Evolutionary conservation across 2,797 vertebrate species (phyloP).

Genomic region (Pangasius macronema): DNA sequence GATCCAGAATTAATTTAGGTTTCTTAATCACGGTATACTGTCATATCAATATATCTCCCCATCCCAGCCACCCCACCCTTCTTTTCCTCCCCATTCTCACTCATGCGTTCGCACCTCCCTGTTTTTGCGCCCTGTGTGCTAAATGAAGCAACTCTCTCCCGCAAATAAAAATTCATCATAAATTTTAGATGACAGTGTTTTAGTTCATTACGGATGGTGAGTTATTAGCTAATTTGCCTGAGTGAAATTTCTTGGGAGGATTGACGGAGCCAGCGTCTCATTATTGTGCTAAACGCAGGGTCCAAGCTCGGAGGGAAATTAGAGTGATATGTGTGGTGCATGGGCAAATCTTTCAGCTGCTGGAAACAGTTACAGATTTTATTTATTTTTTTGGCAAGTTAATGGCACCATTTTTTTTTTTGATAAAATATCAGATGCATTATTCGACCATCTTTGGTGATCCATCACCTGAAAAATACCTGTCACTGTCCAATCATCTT

Average conservation of each 20-base stretch:
- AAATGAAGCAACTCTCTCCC: constrained; percentile 51
- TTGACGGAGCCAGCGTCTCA: constrained; percentile 45
- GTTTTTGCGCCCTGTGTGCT: constrained; percentile 32
- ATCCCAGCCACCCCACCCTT: neutral
- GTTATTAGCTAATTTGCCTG: constrained; percentile 58
- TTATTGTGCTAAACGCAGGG: constrained; percentile 43
- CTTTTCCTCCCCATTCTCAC: neutral
- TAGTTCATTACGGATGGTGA: constrained; percentile 57
- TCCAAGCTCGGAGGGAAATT: constrained; percentile 10
- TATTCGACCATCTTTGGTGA: neutral
- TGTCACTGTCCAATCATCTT: neutral
- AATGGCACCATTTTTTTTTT: neutral
- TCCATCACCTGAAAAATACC: neutral
- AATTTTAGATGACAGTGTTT: constrained; percentile 50
- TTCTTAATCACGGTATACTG: constrained; percentile 19
- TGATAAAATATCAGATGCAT: neutral
- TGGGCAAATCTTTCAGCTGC: neutral
- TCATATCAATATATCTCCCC: constrained; percentile 7
- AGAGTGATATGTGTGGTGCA: neutral
- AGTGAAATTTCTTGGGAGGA: constrained; percentile 50
- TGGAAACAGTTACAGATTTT: neutral
- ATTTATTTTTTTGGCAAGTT: neutral
- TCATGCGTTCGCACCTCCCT: neutral
- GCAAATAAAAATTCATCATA: constrained; percentile 55
- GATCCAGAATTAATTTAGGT: neutral